phyloP scores from a whole-genome alignment of 2,113 vertebrate genomes.

The Calypte anna region DNA sequence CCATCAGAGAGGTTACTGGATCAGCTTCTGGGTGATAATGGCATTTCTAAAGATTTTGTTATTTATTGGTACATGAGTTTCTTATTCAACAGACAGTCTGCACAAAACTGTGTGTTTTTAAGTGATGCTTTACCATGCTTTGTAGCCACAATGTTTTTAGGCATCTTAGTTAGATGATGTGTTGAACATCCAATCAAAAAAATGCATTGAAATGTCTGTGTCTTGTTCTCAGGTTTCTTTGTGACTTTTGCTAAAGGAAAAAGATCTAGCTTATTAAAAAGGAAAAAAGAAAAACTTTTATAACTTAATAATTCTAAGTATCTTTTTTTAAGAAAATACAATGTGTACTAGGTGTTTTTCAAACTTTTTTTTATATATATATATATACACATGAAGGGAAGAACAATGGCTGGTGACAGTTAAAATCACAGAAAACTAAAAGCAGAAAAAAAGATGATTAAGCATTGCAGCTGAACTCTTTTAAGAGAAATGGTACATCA shows the following conservation, averaged over 20 bases:
- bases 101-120: neutral
- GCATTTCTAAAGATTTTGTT: neutral
- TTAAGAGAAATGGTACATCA: neutral
- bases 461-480: neutral
- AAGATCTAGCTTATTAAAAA: neutral
- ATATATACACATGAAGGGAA: accelerated
- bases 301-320: neutral
- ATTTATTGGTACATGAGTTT: neutral
- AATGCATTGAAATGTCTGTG: neutral
- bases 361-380: no score
- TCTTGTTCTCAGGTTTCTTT: neutral
- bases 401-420: neutral
- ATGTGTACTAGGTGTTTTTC: neutral
- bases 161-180: neutral
- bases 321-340: neutral
- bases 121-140: neutral
- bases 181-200: neutral
- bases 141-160: neutral
- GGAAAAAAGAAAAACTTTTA: neutral
- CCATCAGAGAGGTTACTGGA: neutral
- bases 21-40: neutral
- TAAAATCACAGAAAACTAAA: neutral
- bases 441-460: neutral
- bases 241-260: neutral
- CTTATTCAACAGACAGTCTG: neutral